Percentiles rank a stretch among this genome's conserved stretches.
These are phyloP conservation scores for Cyclura pinguis DNA, from an alignment of 2,797 vertebrate genomes.

Conservation along the genomic window DNA sequence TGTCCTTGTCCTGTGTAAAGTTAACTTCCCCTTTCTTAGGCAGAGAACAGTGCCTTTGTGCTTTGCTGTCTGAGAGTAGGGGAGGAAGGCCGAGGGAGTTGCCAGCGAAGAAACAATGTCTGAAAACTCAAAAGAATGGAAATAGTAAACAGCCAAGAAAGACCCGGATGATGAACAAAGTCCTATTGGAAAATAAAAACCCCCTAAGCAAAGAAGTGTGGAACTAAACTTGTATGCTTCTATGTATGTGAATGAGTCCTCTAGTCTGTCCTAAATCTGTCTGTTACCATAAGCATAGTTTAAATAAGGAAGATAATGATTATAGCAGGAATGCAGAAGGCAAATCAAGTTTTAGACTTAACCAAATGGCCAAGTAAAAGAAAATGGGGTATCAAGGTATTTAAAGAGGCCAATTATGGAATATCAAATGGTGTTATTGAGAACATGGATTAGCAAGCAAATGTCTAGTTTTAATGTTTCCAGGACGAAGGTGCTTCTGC, in stretches of 20 bases:
- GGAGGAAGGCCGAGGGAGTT: constrained; percentile 67
- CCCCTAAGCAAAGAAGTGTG: constrained; percentile 39
- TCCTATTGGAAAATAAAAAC: constrained; percentile 55
- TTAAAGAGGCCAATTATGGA: constrained; percentile 36
- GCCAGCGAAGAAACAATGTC: constrained; percentile 71
- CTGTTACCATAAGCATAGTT: constrained; percentile 20
- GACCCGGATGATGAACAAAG: constrained; percentile 62
- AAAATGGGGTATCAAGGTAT: constrained; percentile 45
- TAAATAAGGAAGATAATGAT: background rate
- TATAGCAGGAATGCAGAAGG: constrained; percentile 60
- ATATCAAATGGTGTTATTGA: constrained; percentile 17
- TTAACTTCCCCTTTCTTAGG: background rate
- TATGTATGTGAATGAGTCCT: background rate
- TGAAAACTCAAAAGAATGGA: constrained; percentile 67
- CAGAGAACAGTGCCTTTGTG: constrained; percentile 50
- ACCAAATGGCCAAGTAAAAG: constrained; percentile 54
- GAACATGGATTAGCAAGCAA: constrained; percentile 30
- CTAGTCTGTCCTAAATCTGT: constrained; percentile 34
- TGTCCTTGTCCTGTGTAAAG: no score
- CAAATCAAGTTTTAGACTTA: constrained; percentile 36
- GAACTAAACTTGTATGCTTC: constrained; percentile 51
- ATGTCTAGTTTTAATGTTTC: background rate
- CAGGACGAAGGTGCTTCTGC: no score
- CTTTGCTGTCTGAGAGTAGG: constrained; percentile 73
- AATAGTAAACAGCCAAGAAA: constrained; percentile 65